These are phyloP conservation scores for Muricea muricata DNA, from an alignment of 92 coral and sea anemone genomes.

Conservation along the genomic window DNA sequence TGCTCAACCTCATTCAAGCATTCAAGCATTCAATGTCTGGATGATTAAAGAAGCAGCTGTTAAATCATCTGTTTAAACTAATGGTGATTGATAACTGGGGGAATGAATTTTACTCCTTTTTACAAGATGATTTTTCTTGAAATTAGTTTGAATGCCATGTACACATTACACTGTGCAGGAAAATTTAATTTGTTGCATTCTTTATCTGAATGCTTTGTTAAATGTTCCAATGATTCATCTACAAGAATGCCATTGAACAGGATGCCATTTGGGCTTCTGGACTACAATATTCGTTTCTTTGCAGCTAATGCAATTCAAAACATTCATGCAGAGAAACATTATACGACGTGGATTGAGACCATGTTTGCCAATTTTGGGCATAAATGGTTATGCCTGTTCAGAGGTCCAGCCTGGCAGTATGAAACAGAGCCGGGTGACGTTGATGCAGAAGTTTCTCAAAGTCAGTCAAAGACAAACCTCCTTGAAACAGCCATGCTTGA, in stretches of 20 bases:
- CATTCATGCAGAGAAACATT: slow-evolving; percentile 60
- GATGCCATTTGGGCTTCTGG: slow-evolving; percentile 36
- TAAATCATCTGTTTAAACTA: slow-evolving; percentile 19
- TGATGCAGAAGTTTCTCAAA: not conserved
- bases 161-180: slow-evolving; percentile 15
- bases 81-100: slow-evolving; percentile 4
- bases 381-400: slow-evolving; percentile 59
- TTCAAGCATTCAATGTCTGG: slow-evolving; percentile 26
- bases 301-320: slow-evolving; percentile 45
- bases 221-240: slow-evolving; percentile 9
- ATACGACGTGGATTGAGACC: slow-evolving; percentile 59
- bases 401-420: slow-evolving; percentile 79
- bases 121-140: slow-evolving; percentile 43
- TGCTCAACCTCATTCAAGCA: not conserved
- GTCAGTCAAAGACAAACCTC: not conserved
- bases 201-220: slow-evolving; percentile 49
- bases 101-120: slow-evolving; percentile 46
- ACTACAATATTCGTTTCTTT: slow-evolving; percentile 36
- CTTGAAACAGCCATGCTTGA: slow-evolving; percentile 4
- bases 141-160: slow-evolving; percentile 41
- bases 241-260: slow-evolving; percentile 65
- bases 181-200: slow-evolving; percentile 39
- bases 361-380: slow-evolving; percentile 76
- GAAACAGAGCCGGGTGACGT: slow-evolving; percentile 35
- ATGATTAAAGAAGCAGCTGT: slow-evolving; percentile 4